Evolutionary conservation across 2,113 vertebrate species (phyloP).

Genomic region (Siphamia tubifer): DNA sequence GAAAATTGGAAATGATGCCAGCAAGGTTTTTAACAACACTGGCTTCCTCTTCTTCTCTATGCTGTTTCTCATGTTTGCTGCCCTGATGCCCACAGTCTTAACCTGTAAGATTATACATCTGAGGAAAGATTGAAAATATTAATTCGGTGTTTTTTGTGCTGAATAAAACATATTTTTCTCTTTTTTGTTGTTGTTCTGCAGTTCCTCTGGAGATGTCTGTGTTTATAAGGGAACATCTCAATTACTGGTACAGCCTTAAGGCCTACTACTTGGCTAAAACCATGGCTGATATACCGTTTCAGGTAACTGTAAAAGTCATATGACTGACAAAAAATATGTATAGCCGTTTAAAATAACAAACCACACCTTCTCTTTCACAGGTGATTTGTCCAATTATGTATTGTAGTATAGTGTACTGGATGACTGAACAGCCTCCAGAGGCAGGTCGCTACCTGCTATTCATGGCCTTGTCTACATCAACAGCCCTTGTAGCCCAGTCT

Average conservation of each 20-base stretch:
- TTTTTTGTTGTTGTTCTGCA: constrained; percentile 59
- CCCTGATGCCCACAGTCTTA: constrained; percentile 96
- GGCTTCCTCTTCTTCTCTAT: constrained; percentile 99
- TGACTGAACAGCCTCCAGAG: constrained; percentile 96
- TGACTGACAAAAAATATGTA: not conserved
- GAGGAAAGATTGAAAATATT: not conserved
- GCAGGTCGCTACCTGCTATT: constrained; percentile 92
- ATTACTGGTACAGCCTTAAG: constrained; percentile 99
- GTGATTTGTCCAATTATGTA: constrained; percentile 93
- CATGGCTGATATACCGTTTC: constrained; percentile 95
- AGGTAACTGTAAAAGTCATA: constrained; percentile 80
- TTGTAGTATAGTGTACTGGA: constrained; percentile 99
- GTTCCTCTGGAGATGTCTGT: constrained; percentile 97
- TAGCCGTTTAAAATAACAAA: not conserved
- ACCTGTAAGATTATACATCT: constrained; percentile 87
- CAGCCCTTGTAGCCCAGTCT: constrained; percentile 94
- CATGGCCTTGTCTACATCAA: constrained; percentile 90
- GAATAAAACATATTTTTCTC: not conserved
- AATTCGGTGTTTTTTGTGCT: not conserved
- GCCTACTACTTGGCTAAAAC: constrained; percentile 98
- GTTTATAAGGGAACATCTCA: constrained; percentile 94
- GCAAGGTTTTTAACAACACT: constrained; percentile 98
- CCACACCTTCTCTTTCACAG: constrained; percentile 66
- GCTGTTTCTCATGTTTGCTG: constrained; percentile 98
- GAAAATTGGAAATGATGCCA: constrained; percentile 95